These are phyloP conservation scores for Antheraea pernyi DNA, from an alignment of 1,140 invertebrate genomes.

Conservation along the genomic window DNA sequence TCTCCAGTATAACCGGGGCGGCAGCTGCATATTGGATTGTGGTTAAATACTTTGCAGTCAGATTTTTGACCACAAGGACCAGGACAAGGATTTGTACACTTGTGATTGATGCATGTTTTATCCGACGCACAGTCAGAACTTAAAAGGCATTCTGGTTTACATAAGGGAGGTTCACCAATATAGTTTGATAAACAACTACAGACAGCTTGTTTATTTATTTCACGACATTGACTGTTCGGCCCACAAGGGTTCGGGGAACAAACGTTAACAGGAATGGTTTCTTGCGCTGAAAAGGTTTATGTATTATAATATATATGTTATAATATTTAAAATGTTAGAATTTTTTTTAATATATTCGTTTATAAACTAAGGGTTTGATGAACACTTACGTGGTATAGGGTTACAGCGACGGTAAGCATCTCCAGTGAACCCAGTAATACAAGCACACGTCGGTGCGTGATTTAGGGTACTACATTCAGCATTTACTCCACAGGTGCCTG, in stretches of 20 bases:
- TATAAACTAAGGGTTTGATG: neutral
- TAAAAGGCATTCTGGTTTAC: conserved; percentile 83
- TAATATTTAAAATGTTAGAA: neutral
- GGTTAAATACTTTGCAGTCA: conserved; percentile 82
- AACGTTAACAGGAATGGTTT: conserved; percentile 72
- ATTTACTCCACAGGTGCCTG: conserved; percentile 83
- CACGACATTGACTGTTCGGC: conserved; percentile 82
- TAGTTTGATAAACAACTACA: conserved; percentile 83
- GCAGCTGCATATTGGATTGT: conserved; percentile 82
- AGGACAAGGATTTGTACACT: conserved; percentile 85
- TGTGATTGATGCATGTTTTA: conserved; percentile 83
- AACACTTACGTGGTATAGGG: conserved; percentile 56
- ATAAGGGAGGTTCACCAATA: conserved; percentile 82
- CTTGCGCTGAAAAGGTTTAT: conserved; percentile 66
- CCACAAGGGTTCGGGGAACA: conserved; percentile 85
- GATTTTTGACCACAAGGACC: conserved; percentile 83
- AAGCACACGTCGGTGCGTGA: conserved; percentile 83
- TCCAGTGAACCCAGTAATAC: conserved; percentile 81
- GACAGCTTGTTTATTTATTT: conserved; percentile 74
- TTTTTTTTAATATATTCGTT: neutral
- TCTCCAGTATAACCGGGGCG: conserved; percentile 76
- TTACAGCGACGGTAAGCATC: conserved; percentile 82
- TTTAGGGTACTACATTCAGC: conserved; percentile 84
- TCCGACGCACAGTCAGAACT: conserved; percentile 82
- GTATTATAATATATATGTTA: neutral